phyloP scores from a whole-genome alignment of 2,888 invertebrate species.

The Cybosia mesomella region DNA sequence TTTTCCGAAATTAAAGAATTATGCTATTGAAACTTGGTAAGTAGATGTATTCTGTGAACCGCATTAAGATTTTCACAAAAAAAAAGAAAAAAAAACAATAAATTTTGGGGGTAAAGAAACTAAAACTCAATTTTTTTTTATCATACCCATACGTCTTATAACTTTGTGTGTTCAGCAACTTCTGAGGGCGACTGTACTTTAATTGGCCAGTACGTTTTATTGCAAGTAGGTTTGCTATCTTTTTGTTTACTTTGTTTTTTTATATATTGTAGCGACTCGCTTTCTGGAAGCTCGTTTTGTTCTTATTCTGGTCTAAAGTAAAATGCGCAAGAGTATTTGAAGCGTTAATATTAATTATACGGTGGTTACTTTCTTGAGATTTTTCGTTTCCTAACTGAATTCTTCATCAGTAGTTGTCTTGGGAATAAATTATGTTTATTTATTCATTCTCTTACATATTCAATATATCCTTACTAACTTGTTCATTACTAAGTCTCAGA shows the following conservation, averaged over 20 bases:
- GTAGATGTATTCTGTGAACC: too few relatives aligned
- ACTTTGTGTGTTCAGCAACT: background rate
- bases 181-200: constrained; percentile 25
- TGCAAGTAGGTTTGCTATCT: constrained; percentile 9
- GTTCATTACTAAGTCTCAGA: too few relatives aligned
- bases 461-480: background rate
- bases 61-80: too few relatives aligned
- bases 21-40: too few relatives aligned
- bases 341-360: constrained; percentile 2
- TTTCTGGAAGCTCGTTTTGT: constrained; percentile 1
- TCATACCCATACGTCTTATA: too few relatives aligned
- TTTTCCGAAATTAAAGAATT: too few relatives aligned
- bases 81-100: too few relatives aligned
- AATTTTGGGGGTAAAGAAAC: too few relatives aligned
- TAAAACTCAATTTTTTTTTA: too few relatives aligned
- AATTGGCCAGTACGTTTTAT: constrained; percentile 45
- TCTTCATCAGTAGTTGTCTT: background rate
- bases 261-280: background rate
- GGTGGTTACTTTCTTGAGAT: background rate
- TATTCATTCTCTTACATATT: background rate
- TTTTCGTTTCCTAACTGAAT: background rate
- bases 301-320: constrained; percentile 1
- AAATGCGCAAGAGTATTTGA: constrained; percentile 3
- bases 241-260: constrained; percentile 6
- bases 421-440: background rate